phyloP scores from a whole-genome alignment of 1,140 invertebrate species.

The Delia radicum region DNA sequence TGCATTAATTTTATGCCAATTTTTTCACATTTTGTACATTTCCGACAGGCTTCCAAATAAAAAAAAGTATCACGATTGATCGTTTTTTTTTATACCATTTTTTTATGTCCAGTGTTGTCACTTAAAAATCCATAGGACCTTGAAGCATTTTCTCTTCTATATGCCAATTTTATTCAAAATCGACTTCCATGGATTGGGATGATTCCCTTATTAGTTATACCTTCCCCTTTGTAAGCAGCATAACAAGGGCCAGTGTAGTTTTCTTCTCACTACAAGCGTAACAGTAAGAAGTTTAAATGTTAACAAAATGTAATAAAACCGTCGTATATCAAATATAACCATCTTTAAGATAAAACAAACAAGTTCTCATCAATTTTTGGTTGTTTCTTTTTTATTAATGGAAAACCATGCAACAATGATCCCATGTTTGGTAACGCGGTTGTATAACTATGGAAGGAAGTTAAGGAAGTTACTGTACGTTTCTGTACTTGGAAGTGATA shows the following conservation, averaged over 20 bases:
- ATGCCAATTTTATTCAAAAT: too few relatives aligned
- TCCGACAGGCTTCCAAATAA: too few relatives aligned
- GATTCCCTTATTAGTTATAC: too few relatives aligned
- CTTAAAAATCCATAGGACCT: too few relatives aligned
- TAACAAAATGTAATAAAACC: not conserved
- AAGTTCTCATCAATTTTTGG: constrained; percentile 3
- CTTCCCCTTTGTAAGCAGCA: not conserved
- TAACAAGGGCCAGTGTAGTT: not conserved
- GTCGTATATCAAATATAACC: not conserved
- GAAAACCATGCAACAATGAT: not conserved
- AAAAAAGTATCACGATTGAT: too few relatives aligned
- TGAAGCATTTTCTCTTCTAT: too few relatives aligned
- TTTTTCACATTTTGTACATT: too few relatives aligned
- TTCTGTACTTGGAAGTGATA: not conserved
- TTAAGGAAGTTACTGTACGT: not conserved
- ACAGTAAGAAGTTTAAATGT: not conserved
- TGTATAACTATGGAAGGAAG: not conserved
- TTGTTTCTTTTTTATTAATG: not conserved
- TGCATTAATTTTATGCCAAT: too few relatives aligned
- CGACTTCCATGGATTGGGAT: too few relatives aligned
- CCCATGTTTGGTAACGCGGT: not conserved
- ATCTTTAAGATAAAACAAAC: constrained; percentile 6
- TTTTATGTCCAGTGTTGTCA: too few relatives aligned
- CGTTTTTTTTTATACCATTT: too few relatives aligned
- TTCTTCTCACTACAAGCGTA: not conserved